Evolutionary conservation across 2,113 vertebrate species (phyloP).

Genomic region (Heterocephalus glaber): DNA sequence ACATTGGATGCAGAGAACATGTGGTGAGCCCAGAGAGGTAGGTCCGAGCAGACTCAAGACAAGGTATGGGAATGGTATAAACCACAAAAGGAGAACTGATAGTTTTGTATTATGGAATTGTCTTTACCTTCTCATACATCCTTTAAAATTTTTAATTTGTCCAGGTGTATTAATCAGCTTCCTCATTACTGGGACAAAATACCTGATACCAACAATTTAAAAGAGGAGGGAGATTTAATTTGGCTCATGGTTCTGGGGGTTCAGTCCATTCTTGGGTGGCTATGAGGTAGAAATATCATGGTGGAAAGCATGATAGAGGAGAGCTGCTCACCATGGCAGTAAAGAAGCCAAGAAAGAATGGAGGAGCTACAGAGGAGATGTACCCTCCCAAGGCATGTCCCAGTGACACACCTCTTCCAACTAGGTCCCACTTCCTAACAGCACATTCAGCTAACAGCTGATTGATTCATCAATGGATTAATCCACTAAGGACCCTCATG

Average conservation of each 20-base stretch:
- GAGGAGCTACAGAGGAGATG: not conserved
- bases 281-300: not conserved
- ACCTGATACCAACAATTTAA: not conserved
- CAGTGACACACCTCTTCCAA: not conserved
- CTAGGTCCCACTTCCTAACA: not conserved
- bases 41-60: not conserved
- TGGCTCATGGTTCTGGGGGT: not conserved
- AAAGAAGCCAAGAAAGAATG: no score
- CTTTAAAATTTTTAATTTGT: not conserved
- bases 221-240: not conserved
- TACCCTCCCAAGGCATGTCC: not conserved
- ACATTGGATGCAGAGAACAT: not conserved
- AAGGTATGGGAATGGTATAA: not conserved
- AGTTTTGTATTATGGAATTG: not conserved
- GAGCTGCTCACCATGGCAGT: no score
- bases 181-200: not conserved
- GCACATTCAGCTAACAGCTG: not conserved
- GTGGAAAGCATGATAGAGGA: no score
- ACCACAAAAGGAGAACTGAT: not conserved
- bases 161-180: not conserved
- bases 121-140: not conserved
- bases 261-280: not conserved
- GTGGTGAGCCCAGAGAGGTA: not conserved
- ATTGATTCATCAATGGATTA: not conserved
- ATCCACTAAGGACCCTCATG: not conserved